These are phyloP conservation scores for Grapholita molesta DNA, from an alignment of 1,140 invertebrate genomes.

Conservation along the genomic window DNA sequence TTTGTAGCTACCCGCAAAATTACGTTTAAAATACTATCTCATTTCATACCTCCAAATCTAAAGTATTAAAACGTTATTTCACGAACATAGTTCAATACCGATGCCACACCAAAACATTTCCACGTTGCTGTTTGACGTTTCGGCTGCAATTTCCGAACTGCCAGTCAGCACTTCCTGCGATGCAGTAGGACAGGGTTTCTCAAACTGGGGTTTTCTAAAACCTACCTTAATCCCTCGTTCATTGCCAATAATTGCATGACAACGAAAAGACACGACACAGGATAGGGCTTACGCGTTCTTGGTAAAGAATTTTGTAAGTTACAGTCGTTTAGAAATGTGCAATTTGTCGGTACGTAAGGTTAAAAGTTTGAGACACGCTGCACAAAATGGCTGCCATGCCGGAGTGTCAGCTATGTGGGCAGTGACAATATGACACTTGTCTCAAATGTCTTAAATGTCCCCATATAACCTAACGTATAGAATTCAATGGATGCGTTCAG, in stretches of 20 bases:
- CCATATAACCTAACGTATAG: background rate
- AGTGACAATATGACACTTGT: background rate
- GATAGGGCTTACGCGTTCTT: too few relatives aligned
- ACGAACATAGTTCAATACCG: background rate
- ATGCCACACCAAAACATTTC: background rate
- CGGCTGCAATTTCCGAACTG: slow-evolving; percentile 46
- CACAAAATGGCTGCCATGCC: background rate
- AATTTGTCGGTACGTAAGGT: too few relatives aligned
- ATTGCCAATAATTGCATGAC: too few relatives aligned
- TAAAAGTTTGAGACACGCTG: too few relatives aligned
- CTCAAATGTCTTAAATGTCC: background rate
- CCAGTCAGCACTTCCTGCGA: slow-evolving; percentile 24
- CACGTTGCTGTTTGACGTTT: slow-evolving; percentile 8
- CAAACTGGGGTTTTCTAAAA: too few relatives aligned
- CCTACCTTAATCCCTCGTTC: too few relatives aligned
- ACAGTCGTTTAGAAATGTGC: too few relatives aligned
- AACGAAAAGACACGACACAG: too few relatives aligned
- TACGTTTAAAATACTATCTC: too few relatives aligned
- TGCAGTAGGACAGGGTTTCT: too few relatives aligned
- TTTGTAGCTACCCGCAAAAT: too few relatives aligned
- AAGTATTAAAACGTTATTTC: background rate
- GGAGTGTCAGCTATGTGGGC: background rate
- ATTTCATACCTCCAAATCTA: background rate
- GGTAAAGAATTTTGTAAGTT: too few relatives aligned
- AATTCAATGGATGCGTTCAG: background rate